phyloP scores from a whole-genome alignment of 2,113 vertebrate species.

The Irena cyanogastra region DNA sequence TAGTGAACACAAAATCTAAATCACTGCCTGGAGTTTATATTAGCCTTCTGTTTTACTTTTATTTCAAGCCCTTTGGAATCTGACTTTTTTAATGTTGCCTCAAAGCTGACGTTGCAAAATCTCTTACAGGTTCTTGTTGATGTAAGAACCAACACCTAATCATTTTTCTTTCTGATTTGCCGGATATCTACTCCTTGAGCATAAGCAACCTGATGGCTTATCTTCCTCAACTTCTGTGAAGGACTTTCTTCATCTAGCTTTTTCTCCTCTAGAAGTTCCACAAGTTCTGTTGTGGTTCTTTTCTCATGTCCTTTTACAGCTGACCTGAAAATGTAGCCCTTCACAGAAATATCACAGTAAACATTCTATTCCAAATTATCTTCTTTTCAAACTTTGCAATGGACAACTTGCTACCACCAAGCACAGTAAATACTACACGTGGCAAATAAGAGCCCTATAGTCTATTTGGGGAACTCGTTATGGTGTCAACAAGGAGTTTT shows the following conservation, averaged over 20 bases:
- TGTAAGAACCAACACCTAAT: neutral
- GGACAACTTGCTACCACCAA: neutral
- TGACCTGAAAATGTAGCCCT: neutral
- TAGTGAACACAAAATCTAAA: neutral
- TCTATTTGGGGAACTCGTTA: neutral
- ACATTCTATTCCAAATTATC: neutral
- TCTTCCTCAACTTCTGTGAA: neutral
- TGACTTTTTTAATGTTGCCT: neutral
- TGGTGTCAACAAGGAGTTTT: neutral
- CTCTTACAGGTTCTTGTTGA: neutral
- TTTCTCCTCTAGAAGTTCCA: neutral
- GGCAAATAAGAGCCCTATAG: neutral
- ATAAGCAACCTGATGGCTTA: neutral
- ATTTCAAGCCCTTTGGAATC: neutral
- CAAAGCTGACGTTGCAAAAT: neutral
- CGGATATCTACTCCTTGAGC: neutral
- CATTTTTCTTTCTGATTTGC: neutral
- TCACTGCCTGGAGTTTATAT: neutral
- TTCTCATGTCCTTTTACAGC: neutral
- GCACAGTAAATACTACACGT: neutral
- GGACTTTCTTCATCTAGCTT: neutral
- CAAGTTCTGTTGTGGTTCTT: neutral
- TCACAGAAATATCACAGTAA: neutral
- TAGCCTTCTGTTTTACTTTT: neutral
- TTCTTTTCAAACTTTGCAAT: neutral